A percentile compares a stretch with the other conserved stretches of the same genome.
phyloP scores from a whole-genome alignment of 2,113 vertebrate species.

The Atherinomorus stipes region DNA sequence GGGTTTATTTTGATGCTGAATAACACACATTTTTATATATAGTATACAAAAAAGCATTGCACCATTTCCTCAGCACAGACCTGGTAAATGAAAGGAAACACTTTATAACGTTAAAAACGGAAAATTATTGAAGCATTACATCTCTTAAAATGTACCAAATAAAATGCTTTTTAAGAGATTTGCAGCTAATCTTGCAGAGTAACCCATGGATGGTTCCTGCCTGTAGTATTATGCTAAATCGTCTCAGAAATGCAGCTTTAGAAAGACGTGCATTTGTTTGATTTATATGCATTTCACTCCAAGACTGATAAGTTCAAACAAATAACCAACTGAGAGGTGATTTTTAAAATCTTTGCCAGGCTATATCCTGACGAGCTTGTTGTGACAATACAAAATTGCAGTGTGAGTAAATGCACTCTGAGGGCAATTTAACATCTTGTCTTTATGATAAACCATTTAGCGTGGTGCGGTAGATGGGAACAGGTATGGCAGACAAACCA shows the following conservation, averaged over 20 bases:
- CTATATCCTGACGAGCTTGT: conserved; percentile 29
- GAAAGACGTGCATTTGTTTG: background rate
- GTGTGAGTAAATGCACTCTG: conserved; percentile 7
- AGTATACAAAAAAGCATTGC: background rate
- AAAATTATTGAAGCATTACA: too few species aligned
- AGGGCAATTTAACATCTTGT: conserved; percentile 42
- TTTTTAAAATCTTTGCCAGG: conserved; percentile 5
- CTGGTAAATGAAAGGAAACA: background rate
- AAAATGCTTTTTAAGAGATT: too few species aligned
- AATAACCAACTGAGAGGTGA: conserved; percentile 30
- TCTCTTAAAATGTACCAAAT: too few species aligned
- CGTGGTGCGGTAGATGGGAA: conserved; percentile 31
- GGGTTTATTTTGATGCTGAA: background rate
- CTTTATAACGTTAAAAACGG: background rate
- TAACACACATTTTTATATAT: background rate
- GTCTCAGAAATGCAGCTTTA: conserved; percentile 6
- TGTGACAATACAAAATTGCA: conserved; percentile 23
- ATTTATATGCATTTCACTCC: conserved; percentile 9
- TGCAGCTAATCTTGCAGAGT: too few species aligned
- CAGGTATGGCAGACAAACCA: conserved; percentile 45
- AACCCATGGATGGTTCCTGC: background rate
- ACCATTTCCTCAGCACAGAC: background rate
- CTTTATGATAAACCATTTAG: conserved; percentile 69
- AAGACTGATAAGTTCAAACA: conserved; percentile 13
- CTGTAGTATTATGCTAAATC: background rate